These are phyloP conservation scores for Aythya baeri DNA, from an alignment of 2,113 vertebrate genomes.

Conservation along the genomic window DNA sequence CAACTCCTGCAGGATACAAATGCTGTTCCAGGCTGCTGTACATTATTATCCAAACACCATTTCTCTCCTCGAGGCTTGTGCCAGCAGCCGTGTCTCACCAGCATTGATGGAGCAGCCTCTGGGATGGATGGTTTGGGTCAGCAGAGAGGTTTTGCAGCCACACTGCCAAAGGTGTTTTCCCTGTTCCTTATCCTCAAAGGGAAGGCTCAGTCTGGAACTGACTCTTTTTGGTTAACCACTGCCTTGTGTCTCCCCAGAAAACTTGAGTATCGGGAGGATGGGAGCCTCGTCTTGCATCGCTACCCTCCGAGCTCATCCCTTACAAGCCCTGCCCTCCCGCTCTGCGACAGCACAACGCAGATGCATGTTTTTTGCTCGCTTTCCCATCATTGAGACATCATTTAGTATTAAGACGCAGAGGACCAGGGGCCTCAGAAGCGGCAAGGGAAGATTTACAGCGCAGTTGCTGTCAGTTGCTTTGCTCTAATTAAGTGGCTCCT, in stretches of 20 bases:
- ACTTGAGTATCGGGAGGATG: fast-evolving
- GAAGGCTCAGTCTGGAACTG: not conserved
- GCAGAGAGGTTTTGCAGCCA: not conserved
- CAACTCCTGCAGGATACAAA: not conserved
- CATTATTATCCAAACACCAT: not conserved
- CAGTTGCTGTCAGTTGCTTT: conserved; percentile 36
- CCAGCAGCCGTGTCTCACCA: not conserved
- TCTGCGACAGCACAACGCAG: not conserved
- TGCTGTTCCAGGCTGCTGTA: not conserved
- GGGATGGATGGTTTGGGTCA: not conserved
- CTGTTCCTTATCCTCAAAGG: not conserved
- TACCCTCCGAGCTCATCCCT: not conserved
- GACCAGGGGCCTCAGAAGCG: not conserved
- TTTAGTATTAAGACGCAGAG: not conserved
- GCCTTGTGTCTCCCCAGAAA: not conserved
- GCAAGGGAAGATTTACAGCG: not conserved
- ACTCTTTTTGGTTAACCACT: not conserved
- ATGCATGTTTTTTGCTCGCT: not conserved
- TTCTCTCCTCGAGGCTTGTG: not conserved
- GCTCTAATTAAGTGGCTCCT: conserved; percentile 50
- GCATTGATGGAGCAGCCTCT: not conserved
- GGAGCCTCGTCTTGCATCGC: fast-evolving
- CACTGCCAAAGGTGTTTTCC: not conserved
- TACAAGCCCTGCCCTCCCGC: not conserved
- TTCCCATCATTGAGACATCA: not conserved